These are phyloP conservation scores for Pteropus alecto DNA, from an alignment of 2,113 vertebrate species.

Conservation along the genomic window DNA sequence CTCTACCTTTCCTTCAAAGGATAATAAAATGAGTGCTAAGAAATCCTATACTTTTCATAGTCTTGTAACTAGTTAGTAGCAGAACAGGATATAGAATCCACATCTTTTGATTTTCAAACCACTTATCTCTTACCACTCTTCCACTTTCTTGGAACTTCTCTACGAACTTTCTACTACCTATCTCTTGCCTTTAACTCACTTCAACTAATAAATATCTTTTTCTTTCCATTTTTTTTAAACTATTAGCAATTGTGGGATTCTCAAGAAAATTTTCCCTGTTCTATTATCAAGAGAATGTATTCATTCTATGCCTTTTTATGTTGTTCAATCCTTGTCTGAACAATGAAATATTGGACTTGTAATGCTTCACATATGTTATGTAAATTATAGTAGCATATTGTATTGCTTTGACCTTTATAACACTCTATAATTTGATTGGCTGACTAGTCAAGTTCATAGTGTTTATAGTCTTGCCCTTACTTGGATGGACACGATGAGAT, in stretches of 20 bases:
- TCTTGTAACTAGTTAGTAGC: background rate
- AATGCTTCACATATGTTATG: slow-evolving; percentile 66
- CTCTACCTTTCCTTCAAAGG: background rate
- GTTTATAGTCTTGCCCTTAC: slow-evolving; percentile 56
- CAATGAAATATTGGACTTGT: slow-evolving; percentile 68
- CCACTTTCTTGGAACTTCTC: background rate
- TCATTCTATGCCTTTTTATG: slow-evolving; percentile 17
- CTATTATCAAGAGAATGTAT: slow-evolving; percentile 31
- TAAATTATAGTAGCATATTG: slow-evolving; percentile 68
- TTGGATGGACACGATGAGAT: slow-evolving; percentile 52
- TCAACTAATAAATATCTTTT: background rate
- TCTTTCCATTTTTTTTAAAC: background rate
- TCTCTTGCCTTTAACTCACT: background rate
- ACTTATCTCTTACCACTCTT: background rate
- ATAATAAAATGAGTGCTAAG: background rate
- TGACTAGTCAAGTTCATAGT: slow-evolving; percentile 59
- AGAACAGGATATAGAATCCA: background rate
- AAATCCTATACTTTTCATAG: background rate
- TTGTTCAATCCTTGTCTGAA: slow-evolving; percentile 61
- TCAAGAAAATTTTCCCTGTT: background rate
- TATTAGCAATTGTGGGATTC: background rate
- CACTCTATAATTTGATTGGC: slow-evolving; percentile 71
- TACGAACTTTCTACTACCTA: background rate
- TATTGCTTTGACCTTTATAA: slow-evolving; percentile 74
- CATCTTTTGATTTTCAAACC: background rate